Base-by-base conservation (phyloP, 2,113 vertebrate genomes). In the Phaetusa simplex region DNA sequence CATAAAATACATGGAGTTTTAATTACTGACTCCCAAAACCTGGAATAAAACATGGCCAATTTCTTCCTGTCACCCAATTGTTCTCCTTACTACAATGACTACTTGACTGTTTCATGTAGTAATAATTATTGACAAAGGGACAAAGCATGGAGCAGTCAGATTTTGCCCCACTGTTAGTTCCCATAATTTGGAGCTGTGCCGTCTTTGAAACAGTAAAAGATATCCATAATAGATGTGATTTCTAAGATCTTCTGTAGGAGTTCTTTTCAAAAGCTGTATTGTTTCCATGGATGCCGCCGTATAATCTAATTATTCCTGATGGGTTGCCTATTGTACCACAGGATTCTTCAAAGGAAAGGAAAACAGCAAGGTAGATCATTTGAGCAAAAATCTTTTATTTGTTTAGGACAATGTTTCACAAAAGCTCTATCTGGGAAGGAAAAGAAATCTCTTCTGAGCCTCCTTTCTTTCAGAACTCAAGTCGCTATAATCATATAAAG, bases 221-320 rank as follows among this genome's bases (percentile, higher is more conserved):
- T 95, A 96, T 95, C 95, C 93, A 97, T 97, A 97, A 97, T 96
- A 96, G 73, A 97, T 95, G 96, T 96, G 95, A 96, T 96, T 97
- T 97, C 95, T 92, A 95, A 96, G 93, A 96, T 97, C 80, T 97
- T 97, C 95, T 86, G 82, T 93, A 89, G 87, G 85, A 96, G 80
- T 90, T 77, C 93, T 93, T 97, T 94, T 95, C 97, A 97, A 97
- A 95, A 97, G 94, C 91, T 93, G 72, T 79, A 96, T 97, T 96
- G 96, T 97, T 98, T 97, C 97, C 97, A 95, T 95, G 95, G 95
- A 95, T 95, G 95, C 92, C 8, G 74, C 95, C 80, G 86, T 97
- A 98, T 97, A 98, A 98, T 97, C 97, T 97, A 97, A 98, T 97
- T 98, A 98, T 95, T 96, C 95, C 95, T 98, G 97, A 97, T 93